phyloP scores from a whole-genome alignment of 2,797 vertebrate species.

The Gastrophryne carolinensis region DNA sequence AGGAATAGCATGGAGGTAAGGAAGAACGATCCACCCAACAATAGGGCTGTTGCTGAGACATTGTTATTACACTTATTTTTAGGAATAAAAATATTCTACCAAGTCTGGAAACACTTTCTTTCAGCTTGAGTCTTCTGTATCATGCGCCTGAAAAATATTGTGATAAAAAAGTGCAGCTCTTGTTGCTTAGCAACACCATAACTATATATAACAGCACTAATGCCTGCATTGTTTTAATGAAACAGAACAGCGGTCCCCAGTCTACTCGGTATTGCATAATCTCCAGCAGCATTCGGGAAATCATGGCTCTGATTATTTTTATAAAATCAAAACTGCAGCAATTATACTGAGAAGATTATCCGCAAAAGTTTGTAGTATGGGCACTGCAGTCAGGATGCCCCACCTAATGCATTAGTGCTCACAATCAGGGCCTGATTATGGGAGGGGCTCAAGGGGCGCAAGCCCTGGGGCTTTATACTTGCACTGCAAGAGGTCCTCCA shows the following conservation, averaged over 20 bases:
- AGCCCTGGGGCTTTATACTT: too few species aligned
- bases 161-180: constrained; percentile 26
- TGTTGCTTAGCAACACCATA: constrained; percentile 46
- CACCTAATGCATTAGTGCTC: background rate
- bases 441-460: too few species aligned
- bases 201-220: constrained; percentile 48
- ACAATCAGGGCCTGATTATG: too few species aligned
- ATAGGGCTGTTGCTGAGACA: too few species aligned
- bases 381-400: background rate
- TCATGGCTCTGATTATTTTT: constrained; percentile 22
- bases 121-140: constrained; percentile 18
- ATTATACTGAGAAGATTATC: constrained; percentile 11
- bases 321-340: constrained; percentile 21
- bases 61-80: too few species aligned
- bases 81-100: too few species aligned
- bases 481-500: too few species aligned
- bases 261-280: constrained; percentile 43
- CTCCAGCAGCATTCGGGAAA: constrained; percentile 37
- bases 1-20: too few species aligned
- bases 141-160: constrained; percentile 40
- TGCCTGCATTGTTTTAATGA: constrained; percentile 43
- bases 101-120: background rate
- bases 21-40: too few species aligned
- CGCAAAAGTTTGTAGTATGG: background rate
- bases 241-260: constrained; percentile 31